Base-by-base conservation (phyloP, 2,797 vertebrate species). In the Bryconaethiops microstoma region DNA sequence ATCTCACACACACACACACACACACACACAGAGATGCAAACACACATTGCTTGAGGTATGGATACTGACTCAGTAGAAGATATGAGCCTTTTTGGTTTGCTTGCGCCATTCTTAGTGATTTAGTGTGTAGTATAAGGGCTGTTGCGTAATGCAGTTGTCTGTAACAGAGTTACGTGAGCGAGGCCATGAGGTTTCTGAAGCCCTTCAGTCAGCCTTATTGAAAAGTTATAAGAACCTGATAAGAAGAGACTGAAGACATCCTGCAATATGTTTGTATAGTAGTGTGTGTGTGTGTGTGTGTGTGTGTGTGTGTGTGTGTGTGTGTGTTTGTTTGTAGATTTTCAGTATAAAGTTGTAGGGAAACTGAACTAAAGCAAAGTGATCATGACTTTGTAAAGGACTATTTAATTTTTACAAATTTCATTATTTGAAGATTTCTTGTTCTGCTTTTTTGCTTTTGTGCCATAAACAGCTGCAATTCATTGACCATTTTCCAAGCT, bases 1-100 rank as follows among this genome's bases (percentile, higher is more conserved):
- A 74, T 62, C 59, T 62, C 29, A 29, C 29, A 29, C 29, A 29
- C 29, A 29, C 29, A 29, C 29, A 29, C 29, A 29, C 29, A 29
- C 29, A 29, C 29, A 1, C 1, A 29, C 29, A 29, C 29, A 29
- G 1, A 29, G 29, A 29, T 29, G 29, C 52, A 68, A 59, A 74
- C 68, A 71, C 48, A 74, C 78, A 25, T 62, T 62, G 59, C 59
- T 62, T 21, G 59, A 25, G 21, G 59, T 62, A 57, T 60, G 19
- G 65, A 50, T 74, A 57, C 81, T 83, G 81, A 79, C 35, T 83
- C 71, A 82, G 63, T 69, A 50, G 35, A 17, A 62, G 74, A 19
- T 69, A 52, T 68, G 63, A 59, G 59, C 70, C 42, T 48, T 45
- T 67, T 23, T 48, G 45, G 42, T 69, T 48, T 48, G 21, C 19